phyloP scores from a whole-genome alignment of 2,888 invertebrate species.

The Oxytorus armatus region DNA sequence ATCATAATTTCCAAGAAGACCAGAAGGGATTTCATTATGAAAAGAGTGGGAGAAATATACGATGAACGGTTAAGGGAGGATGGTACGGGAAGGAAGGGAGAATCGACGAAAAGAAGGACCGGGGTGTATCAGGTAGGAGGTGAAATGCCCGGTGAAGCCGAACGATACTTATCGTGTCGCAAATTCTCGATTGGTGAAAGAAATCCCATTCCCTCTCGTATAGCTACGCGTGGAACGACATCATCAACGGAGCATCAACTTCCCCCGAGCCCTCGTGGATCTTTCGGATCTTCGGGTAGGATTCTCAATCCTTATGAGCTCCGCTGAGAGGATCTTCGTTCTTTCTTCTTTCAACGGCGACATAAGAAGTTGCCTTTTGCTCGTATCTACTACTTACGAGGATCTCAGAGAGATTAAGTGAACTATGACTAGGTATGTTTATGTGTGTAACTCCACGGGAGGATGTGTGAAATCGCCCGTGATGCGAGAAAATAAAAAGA shows the following conservation, averaged over 20 bases:
- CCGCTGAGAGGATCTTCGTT: constrained; percentile 5
- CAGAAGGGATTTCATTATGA: no score
- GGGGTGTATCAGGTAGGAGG: constrained; percentile 27
- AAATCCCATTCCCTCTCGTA: constrained; percentile 21
- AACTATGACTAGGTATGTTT: neutral
- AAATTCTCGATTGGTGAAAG: constrained; percentile 54
- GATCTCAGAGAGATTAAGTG: constrained; percentile 13
- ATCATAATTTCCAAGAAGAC: constrained; percentile 74
- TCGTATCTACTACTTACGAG: constrained; percentile 24
- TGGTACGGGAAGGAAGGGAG: constrained; percentile 13
- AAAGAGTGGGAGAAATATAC: constrained; percentile 7
- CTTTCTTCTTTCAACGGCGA: constrained; percentile 10
- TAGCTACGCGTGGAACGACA: constrained; percentile 35
- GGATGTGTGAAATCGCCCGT: no score
- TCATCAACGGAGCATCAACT: constrained; percentile 17
- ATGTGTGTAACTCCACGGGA: neutral
- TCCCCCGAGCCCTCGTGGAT: neutral
- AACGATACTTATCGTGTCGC: constrained; percentile 72
- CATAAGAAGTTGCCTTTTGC: constrained; percentile 52
- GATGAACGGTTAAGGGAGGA: constrained; percentile 16
- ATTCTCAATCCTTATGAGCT: constrained; percentile 45
- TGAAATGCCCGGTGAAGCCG: constrained; percentile 58
- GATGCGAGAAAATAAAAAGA: constrained; percentile 12
- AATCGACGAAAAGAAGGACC: constrained; percentile 10
- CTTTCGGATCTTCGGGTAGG: constrained; percentile 24